These are phyloP conservation scores for Napeogenes inachia DNA, from an alignment of 2,888 invertebrate species.

Conservation along the genomic window DNA sequence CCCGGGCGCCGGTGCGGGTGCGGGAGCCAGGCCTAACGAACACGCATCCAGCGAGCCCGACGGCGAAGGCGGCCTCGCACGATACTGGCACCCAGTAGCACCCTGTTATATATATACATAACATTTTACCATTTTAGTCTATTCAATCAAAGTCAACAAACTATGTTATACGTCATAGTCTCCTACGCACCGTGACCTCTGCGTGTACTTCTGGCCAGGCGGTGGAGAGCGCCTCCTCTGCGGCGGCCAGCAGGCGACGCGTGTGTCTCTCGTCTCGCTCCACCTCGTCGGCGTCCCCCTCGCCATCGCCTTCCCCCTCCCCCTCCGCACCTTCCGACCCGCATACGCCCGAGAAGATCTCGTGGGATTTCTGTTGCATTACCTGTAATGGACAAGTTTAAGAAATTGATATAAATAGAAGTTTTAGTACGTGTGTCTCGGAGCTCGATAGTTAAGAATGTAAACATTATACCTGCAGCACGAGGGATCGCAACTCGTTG, in stretches of 20 bases:
- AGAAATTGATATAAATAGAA: neutral
- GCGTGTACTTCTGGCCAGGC: slow-evolving; percentile 56
- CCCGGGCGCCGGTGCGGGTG: slow-evolving; percentile 33
- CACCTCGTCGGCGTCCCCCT: slow-evolving; percentile 30
- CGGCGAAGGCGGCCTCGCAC: slow-evolving; percentile 52
- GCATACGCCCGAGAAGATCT: slow-evolving; percentile 66
- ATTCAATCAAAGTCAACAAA: too few relatives aligned
- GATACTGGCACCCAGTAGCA: slow-evolving; percentile 52
- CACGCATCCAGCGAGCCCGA: slow-evolving; percentile 36
- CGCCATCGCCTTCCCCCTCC: slow-evolving; percentile 36
- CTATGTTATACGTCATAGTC: neutral
- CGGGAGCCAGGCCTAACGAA: slow-evolving; percentile 23
- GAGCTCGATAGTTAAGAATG: neutral
- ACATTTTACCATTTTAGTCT: too few relatives aligned
- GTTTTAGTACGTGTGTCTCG: neutral
- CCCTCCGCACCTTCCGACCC: slow-evolving; percentile 34
- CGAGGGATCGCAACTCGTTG: slow-evolving; percentile 69
- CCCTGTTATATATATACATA: slow-evolving; percentile 31
- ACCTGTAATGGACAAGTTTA: slow-evolving; percentile 44
- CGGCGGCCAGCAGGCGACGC: slow-evolving; percentile 62
- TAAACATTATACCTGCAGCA: slow-evolving; percentile 56
- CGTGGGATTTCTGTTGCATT: slow-evolving; percentile 75
- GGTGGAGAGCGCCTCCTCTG: slow-evolving; percentile 62
- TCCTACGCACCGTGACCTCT: slow-evolving; percentile 40
- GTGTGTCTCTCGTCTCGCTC: slow-evolving; percentile 59